Evolutionary conservation across 1,140 invertebrate genomes (phyloP).

Genomic region (Bombus waltoni): DNA sequence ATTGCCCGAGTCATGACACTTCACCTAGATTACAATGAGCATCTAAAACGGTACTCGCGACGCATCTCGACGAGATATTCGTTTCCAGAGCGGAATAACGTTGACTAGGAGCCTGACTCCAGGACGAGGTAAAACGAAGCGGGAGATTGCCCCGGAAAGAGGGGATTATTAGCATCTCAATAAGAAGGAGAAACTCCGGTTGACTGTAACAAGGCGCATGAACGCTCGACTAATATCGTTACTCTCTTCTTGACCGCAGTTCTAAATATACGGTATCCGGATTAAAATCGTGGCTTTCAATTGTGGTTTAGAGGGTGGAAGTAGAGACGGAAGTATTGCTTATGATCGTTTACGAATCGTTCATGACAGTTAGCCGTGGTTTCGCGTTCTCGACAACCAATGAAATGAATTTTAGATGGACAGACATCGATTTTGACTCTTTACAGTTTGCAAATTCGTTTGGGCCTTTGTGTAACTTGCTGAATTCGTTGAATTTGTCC

Average conservation of each 20-base stretch:
- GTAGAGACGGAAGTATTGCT: background rate
- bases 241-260: background rate
- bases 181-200: constrained; percentile 55
- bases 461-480: background rate
- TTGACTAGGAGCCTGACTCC: constrained; percentile 1
- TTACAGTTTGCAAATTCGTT: background rate
- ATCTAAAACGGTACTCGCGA: background rate
- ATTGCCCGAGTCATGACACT: background rate
- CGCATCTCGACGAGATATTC: background rate
- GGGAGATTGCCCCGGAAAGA: background rate
- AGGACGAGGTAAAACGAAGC: constrained; percentile 12
- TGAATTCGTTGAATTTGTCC: too few relatives aligned
- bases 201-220: constrained; percentile 8
- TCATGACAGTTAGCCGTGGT: too few relatives aligned
- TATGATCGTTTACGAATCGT: background rate
- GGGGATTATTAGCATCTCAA: constrained; percentile 58
- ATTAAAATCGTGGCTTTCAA: constrained; percentile 4
- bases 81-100: constrained; percentile 44
- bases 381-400: too few relatives aligned
- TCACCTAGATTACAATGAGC: background rate
- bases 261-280: constrained; percentile 7
- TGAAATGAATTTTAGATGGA: too few relatives aligned
- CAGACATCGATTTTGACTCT: too few relatives aligned
- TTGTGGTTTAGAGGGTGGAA: background rate
- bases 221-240: background rate